Conservation (phyloP, 2,797 vertebrate genomes). For the Oceanodroma leucorhoa region DNA sequence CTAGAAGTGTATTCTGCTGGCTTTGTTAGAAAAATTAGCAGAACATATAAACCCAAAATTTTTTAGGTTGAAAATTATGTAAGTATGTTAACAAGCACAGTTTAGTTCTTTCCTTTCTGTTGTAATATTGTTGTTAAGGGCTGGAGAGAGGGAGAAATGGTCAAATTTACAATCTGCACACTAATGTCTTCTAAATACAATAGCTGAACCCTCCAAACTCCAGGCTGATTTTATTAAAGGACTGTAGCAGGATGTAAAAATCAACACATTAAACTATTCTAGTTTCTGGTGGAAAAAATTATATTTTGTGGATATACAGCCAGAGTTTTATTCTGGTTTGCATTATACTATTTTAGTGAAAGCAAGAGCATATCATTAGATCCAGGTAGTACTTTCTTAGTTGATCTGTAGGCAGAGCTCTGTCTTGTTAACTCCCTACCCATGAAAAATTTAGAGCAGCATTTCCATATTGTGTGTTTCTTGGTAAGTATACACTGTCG, state of each 20-base stretch:
- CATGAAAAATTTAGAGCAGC: neutral
- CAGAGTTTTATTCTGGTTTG: slow-evolving; percentile 37
- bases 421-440: neutral
- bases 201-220: neutral
- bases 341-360: slow-evolving; percentile 21
- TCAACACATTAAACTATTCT: neutral
- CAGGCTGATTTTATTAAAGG: slow-evolving; percentile 30
- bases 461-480: neutral
- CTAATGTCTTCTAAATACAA: neutral
- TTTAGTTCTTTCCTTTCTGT: neutral
- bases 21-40: neutral
- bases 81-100: neutral
- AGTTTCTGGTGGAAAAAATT: slow-evolving; percentile 23
- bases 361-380: slow-evolving; percentile 5
- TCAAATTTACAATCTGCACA: neutral
- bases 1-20: neutral
- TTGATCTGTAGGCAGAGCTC: neutral
- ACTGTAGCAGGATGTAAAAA: slow-evolving; percentile 18
- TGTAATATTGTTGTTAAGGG: neutral
- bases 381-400: slow-evolving; percentile 16
- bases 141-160: neutral
- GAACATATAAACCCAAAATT: neutral
- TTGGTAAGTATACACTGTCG: neutral
- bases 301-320: neutral
- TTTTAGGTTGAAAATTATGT: neutral